Percentiles rank a stretch among this genome's conserved stretches.
Conservation (phyloP, 2,113 vertebrate species). For the Seriola rivoliana region DNA sequence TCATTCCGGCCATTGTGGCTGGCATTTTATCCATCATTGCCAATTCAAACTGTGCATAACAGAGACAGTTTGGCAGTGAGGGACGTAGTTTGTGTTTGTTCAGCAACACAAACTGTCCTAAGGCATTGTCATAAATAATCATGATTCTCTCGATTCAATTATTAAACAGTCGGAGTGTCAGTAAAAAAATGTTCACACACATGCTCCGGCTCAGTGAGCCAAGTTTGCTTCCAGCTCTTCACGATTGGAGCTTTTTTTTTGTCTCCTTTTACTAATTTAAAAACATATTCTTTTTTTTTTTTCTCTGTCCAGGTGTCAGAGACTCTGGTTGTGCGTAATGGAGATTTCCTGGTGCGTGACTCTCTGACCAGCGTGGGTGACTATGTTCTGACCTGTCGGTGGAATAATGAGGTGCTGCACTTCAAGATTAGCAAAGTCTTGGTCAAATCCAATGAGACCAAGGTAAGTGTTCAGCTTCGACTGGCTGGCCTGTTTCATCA, state of each 20-base stretch:
- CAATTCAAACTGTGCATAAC: slow-evolving; percentile 21
- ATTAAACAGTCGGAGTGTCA: slow-evolving; percentile 37
- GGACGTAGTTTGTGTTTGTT: slow-evolving; percentile 45
- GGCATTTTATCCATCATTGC: slow-evolving; percentile 33
- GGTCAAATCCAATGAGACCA: slow-evolving; percentile 91
- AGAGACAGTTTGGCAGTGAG: slow-evolving; percentile 21
- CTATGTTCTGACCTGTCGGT: slow-evolving; percentile 94
- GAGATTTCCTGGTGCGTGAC: slow-evolving; percentile 96
- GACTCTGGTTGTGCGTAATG: slow-evolving; percentile 91
- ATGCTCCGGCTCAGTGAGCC: slow-evolving; percentile 1
- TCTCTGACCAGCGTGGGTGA: slow-evolving; percentile 92
- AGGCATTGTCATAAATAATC: slow-evolving; percentile 51
- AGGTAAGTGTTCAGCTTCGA: slow-evolving; percentile 50
- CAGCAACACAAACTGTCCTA: slow-evolving; percentile 28
- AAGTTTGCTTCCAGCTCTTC: slow-evolving; percentile 10
- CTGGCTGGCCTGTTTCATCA: neutral
- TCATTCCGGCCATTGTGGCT: neutral
- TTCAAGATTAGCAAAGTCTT: slow-evolving; percentile 97
- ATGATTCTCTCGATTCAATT: slow-evolving; percentile 47
- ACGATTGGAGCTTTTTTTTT: neutral
- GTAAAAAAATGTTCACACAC: slow-evolving; percentile 20
- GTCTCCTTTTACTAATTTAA: neutral
- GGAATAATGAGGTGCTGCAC: slow-evolving; percentile 93
- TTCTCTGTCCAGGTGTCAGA: slow-evolving; percentile 88
- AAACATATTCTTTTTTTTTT: neutral